Evolutionary conservation across 2,113 vertebrate species (phyloP), one percentile per base, ranked within the genome.

Genomic region (Agapornis roseicollis): DNA sequence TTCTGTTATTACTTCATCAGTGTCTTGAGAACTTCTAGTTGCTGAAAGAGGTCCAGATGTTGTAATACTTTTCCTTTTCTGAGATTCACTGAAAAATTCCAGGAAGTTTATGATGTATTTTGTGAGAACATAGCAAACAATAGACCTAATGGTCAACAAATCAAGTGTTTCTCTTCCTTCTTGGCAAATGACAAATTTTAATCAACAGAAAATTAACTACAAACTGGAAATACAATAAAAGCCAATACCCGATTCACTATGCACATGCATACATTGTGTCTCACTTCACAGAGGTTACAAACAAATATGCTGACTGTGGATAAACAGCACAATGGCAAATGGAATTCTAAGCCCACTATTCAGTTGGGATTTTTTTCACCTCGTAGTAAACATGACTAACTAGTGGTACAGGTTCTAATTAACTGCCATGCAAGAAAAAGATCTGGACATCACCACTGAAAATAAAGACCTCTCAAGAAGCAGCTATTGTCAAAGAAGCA

Each of bases 41-140:
- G 96, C 80, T 71, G 96, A 87, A 94, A 96, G 97, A 81, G 98
- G 96, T 25, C 93, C 98, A 96, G 98, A 66, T 5, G 97, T 90
- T 68, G 97, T 92, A 53, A 90, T 76, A 41, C 52, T 98, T 94
- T 99, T 99, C 95, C 98, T 99, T 94, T 98, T 98, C 77, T 99
- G 99, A 42, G 98, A 98, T 27, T 99, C 99, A 98, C 99, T 99
- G 96, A 93, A 98, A 97, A 46, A 82, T 87, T 96, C 83, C 94
- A 92, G 39, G 29, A 89, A 86, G 61, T 88, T 70, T 24, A 81
- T 35, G 5, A 68, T 0, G 1, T 14, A 80, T 66, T 78, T 83
- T n/a, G 61, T 25, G n/a, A 74, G 44, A 93, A 76, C 23, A 80
- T 6, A 60, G 60, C 29, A 50, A 85, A 73, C 29, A 80, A n/a